Evolutionary conservation across 1,140 invertebrate species (phyloP), one percentile per base, ranked within the genome.

Genomic region (Paracyclopina nana): DNA sequence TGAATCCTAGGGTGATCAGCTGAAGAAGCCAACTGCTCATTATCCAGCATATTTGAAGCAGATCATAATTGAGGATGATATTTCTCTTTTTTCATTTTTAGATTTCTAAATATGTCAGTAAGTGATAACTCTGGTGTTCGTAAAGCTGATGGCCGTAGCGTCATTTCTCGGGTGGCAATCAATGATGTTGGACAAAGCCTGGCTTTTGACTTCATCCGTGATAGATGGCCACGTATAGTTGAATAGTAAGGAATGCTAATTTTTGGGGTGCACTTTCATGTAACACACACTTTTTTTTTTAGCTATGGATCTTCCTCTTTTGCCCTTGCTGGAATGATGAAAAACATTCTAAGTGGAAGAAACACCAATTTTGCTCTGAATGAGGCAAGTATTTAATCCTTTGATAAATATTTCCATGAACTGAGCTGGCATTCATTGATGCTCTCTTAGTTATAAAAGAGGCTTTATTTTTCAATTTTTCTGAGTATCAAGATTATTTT

Each of bases 31-130:
- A n/a, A n/a, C n/a, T n/a, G n/a, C n/a, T n/a, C n/a, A n/a, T n/a
- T n/a, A n/a, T n/a, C n/a, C n/a, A n/a, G n/a, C n/a, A n/a, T n/a
- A n/a, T n/a, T n/a, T n/a, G n/a, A n/a, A n/a, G n/a, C n/a, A n/a
- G 42, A 14, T 14, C 14, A 38, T n/a, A 30, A 50, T 20, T 31
- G 16, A 51, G 41, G 52, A 45, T 54, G 42, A 28, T n/a, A 6
- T 42, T 14, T 16, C 38, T 12, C 41, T 8, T 49, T 27, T 59
- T 54, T 54, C 61, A 60, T 65, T 67, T 65, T 72, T 77, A 78
- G 34, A 38, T 38, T 16, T 20, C 34, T 38, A 3, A 38, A 38
- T 20, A 38, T 38, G 34, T 38, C 34, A n/a, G 14, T 38, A 9
- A 38, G n/a, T 16, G 34, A 38, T n/a, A 20, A 20, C 5, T 38